These are phyloP conservation scores for Pristionchus mayeri DNA, from an alignment of 2,888 invertebrate species.

Conservation along the genomic window DNA sequence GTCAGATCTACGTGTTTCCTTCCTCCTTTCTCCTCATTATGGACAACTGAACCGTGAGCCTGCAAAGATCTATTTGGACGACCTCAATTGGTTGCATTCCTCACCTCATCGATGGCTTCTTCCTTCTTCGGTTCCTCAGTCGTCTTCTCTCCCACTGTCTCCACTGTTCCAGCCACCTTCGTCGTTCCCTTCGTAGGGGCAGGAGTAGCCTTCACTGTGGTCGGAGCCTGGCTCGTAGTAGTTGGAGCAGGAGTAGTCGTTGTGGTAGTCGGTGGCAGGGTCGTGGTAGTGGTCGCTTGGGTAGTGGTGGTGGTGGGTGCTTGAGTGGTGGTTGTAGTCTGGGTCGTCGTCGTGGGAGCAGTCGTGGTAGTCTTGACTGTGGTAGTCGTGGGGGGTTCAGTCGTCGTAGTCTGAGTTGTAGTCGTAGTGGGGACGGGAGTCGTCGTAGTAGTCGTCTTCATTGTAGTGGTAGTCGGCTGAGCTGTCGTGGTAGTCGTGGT, in stretches of 20 bases:
- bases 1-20: constrained; percentile 42
- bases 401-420: not conserved
- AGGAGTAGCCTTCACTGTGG: not conserved
- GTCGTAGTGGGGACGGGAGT: not conserved
- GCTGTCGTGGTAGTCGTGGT: constrained; percentile 9
- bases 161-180: constrained; percentile 15
- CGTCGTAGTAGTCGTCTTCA: not conserved
- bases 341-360: not conserved
- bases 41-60: constrained; percentile 26
- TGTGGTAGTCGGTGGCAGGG: constrained; percentile 13
- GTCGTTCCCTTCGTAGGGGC: not conserved
- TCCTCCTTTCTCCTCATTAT: constrained; percentile 33
- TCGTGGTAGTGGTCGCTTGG: not conserved
- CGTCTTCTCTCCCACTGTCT: not conserved
- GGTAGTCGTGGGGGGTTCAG: not conserved
- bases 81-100: not conserved
- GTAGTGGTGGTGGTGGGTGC: not conserved
- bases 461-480: not conserved
- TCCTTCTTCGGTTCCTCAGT: constrained; percentile 40
- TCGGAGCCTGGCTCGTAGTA: not conserved
- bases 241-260: not conserved
- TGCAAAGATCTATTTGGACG: not conserved
- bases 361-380: not conserved
- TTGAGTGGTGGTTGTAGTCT: not conserved
- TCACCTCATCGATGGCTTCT: not conserved